Conservation (phyloP, 2,113 vertebrate genomes). For the Orientallactaga bullata region DNA sequence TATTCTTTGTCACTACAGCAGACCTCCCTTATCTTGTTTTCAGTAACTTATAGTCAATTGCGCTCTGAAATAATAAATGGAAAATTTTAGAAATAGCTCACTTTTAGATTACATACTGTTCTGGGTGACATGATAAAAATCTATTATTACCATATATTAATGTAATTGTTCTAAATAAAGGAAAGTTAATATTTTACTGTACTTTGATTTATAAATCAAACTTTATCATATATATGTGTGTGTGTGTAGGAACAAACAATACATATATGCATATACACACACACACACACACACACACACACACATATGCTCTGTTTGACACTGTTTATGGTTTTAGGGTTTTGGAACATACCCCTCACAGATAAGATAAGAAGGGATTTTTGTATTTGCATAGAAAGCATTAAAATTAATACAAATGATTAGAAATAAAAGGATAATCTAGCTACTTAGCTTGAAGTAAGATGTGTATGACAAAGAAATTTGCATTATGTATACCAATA, state of each 20-base stretch:
- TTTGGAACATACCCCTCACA: not conserved
- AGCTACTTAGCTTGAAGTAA: constrained; percentile 35
- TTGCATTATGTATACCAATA: constrained; percentile 21
- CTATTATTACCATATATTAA: not conserved
- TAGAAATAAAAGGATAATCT: constrained; percentile 47
- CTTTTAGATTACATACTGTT: not conserved
- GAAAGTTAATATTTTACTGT: not conserved
- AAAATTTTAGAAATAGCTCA: not conserved
- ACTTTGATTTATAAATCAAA: constrained; percentile 21
- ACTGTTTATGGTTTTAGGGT: not conserved
- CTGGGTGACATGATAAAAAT: not conserved
- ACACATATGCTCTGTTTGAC: too few species aligned
- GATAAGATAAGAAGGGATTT: not conserved
- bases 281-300: too few species aligned
- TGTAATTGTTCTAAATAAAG: not conserved
- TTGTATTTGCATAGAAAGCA: constrained; percentile 14
- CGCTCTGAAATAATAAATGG: not conserved
- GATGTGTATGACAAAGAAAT: constrained; percentile 37
- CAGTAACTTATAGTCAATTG: not conserved
- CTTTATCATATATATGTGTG: not conserved
- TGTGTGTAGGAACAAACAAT: not conserved
- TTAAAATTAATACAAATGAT: constrained; percentile 4
- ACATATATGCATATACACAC: not conserved
- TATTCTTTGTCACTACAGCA: not conserved
- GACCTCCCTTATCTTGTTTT: not conserved